Base-by-base conservation (phyloP, 2,888 invertebrate genomes). In the Dione juno region DNA sequence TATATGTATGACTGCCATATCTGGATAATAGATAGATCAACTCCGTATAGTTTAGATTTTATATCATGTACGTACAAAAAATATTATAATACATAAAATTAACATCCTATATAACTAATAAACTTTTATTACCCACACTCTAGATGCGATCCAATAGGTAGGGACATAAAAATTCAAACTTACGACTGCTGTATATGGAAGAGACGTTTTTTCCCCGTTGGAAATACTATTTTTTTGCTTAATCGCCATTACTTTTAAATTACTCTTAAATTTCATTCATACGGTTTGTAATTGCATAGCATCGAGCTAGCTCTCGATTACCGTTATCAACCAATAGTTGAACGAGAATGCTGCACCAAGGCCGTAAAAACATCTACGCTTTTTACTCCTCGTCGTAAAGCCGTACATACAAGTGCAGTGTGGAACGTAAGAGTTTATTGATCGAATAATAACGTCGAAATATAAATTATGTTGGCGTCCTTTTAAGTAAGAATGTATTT, bases 241-340 rank as follows among this genome's bases (percentile, higher is more conserved):
- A 63, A 72, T 67, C 64, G 64, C 64, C 70, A 70, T 72, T 59
- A 67, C 53, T 70, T 70, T 64, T 67, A 70, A 72, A 69, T 69
- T 63, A 63, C 53, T 14, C 35, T 64, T 43, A 63, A 50, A 53
- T 52, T 45, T 57, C 21, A 61, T 54, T 53, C 50, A 40, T 70
- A 58, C 52, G 52, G 64, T 48, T 48, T 14, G 45, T n/a, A 64
- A 66, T 66, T 58, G 63, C 40, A 21, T 45, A 59, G 53, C 65
- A 41, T 52, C 28, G 16, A 45, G 59, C 50, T 67, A 71, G 37
- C 45, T 53, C 66, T 43, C 54, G 69, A 66, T 41, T 73, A 73
- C 75, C 71, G 75, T 72, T 76, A 74, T 54, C 72, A 68, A 61
- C 65, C 63, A 64, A 72, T 66, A 72, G 63, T 65, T 63, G 28